Base-by-base conservation (phyloP, 2,797 vertebrate genomes). In the Muraenolepis orangiensis region DNA sequence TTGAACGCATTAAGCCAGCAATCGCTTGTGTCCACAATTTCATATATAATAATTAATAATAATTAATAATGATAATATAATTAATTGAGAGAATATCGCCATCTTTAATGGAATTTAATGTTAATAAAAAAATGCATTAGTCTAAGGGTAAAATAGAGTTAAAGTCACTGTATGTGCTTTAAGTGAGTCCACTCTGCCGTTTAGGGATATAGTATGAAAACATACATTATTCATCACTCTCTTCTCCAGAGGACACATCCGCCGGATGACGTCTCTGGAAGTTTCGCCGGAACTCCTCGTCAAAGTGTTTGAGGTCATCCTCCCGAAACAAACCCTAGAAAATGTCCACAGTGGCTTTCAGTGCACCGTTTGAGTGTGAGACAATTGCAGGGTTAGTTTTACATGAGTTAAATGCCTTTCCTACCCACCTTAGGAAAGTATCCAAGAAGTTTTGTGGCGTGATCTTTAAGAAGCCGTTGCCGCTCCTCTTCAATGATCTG, bases 401-500 rank as follows among this genome's bases (percentile, higher is more conserved):
- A n/a, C n/a, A 42, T 77, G 1, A 66, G 66, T 66, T 26, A 11
- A 26, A 8, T 16, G 12, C 6, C 1, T 6, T 31, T 2, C 14
- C 13, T n/a, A n/a, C 93, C 88, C 86, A 98, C 97, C 90, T 93
- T 96, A 51, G 97, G 96, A 18, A 98, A 91, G 77, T 96, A 96
- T 23, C 97, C 96, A 40, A 98, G 75, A 70, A 98, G 87, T 77
- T 96, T 92, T 26, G 94, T 87, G 0, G 96, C 98, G 0, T 99
- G 96, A 18, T 92, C 90, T 79, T 94, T 94, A 64, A 99, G 94
- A 72, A 98, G 95, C 76, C 90, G 95, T 83, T 92, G 93, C 80
- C 97, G 95, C 87, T 99, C 97, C 77, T 98, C 96, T 82, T 99
- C 98, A 73, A 99, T 89, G 40, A 99, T 93, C 76, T 91, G 87